These are phyloP conservation scores for Myiothlypis coronata DNA, from an alignment of 2,797 vertebrate species.

Conservation along the genomic window DNA sequence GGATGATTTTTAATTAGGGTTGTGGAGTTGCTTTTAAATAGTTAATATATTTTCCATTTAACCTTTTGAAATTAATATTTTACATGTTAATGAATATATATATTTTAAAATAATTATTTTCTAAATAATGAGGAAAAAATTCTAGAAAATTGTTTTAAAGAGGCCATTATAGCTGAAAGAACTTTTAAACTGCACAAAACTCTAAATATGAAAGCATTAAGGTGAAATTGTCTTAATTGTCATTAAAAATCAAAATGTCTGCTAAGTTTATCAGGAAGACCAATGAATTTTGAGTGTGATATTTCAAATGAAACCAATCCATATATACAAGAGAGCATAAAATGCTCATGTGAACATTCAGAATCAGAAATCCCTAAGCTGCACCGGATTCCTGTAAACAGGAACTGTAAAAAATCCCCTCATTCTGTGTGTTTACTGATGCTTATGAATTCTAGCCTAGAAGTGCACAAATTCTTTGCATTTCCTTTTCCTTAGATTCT, in stretches of 20 bases:
- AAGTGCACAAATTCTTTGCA: neutral
- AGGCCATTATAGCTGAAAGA: neutral
- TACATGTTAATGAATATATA: neutral
- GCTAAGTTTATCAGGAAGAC: neutral
- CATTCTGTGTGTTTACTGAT: neutral
- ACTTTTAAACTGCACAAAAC: neutral
- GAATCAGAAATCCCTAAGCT: neutral
- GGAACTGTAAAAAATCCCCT: neutral
- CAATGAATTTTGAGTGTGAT: neutral
- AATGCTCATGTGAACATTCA: neutral
- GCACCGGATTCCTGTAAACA: neutral
- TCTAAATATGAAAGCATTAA: neutral
- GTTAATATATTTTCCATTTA: neutral
- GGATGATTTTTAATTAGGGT: neutral
- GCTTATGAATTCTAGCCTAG: neutral
- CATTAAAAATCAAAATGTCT: neutral
- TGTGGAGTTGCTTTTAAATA: neutral
- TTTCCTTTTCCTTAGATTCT: neutral
- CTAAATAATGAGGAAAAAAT: neutral
- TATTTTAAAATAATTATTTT: neutral
- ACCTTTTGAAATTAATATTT: fast-evolving
- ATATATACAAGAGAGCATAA: neutral
- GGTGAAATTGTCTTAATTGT: neutral
- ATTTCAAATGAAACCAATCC: neutral
- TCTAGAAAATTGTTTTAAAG: neutral